These are phyloP conservation scores for Mycalesis mineus DNA, from an alignment of 2,888 invertebrate genomes.

Conservation along the genomic window DNA sequence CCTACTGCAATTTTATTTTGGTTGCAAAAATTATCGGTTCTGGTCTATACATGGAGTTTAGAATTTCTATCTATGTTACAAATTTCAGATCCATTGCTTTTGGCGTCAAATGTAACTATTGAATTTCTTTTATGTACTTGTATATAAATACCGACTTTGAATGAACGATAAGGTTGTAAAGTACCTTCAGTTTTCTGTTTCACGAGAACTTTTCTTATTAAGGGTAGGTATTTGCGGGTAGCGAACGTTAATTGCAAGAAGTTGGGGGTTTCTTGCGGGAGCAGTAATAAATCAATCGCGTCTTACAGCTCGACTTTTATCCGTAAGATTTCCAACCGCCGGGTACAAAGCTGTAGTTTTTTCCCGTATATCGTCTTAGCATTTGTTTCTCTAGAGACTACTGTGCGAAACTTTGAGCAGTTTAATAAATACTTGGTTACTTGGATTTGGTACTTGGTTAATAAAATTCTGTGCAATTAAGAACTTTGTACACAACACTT, in stretches of 20 bases:
- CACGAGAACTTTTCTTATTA: conserved; percentile 8
- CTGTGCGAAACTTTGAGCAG: not conserved
- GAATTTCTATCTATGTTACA: too few species aligned
- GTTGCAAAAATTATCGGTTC: too few species aligned
- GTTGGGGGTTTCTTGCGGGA: conserved; percentile 23
- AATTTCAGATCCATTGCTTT: too few species aligned
- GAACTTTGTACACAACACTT: too few species aligned
- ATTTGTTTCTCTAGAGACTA: conserved; percentile 15
- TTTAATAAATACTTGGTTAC: not conserved
- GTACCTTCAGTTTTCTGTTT: not conserved
- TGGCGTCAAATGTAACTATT: too few species aligned
- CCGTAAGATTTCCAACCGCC: conserved; percentile 27
- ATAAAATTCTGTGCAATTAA: too few species aligned
- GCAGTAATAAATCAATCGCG: conserved; percentile 30
- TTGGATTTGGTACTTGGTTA: too few species aligned
- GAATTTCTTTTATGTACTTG: too few species aligned
- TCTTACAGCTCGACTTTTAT: conserved; percentile 24
- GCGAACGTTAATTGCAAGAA: conserved; percentile 17
- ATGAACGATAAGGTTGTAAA: too few species aligned
- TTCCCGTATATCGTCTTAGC: not conserved
- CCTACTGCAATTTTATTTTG: too few species aligned
- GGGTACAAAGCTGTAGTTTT: conserved; percentile 15
- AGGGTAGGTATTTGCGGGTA: conserved; percentile 6
- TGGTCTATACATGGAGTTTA: too few species aligned
- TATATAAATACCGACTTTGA: too few species aligned